Base-by-base conservation (phyloP, 23 tunicate species). In the Ciona savignyi region DNA sequence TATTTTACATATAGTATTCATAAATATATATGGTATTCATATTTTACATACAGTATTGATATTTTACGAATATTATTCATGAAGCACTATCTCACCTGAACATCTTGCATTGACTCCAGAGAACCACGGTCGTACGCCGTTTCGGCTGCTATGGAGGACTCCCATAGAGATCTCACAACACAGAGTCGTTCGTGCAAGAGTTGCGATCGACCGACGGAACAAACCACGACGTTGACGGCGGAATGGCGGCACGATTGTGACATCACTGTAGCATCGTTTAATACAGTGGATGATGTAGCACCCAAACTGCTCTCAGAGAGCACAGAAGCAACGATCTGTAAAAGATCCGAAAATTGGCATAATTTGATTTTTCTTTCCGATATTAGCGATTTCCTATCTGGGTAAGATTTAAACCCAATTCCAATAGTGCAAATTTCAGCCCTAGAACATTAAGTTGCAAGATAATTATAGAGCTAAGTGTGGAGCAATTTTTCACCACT, bases 121-220 rank as follows among this genome's bases (percentile, higher is more conserved):
- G 73, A 73, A 27, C 34, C 77, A 33, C 80, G 49, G 34, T 88
- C 95, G 42, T 76, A 77, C 9, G 71, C 34, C 28, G 77, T 88
- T 66, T 88, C 95, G 3, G 95, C 95, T 60, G 69, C 24, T 21
- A 88, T 77, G 48, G 79, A 78, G 6, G 87, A 83, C 25, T 76
- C 77, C 95, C 95, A 88, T 48, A 88, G 68, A 4, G 32, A 25
- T 62, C 35, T 77, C 63, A 88, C 25, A 24, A 88, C 30, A 34
- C 70, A 30, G 32, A 88, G 71, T 35, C 87, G 62, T 62, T 88
- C 83, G 24, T 77, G 75, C 25, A 77, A 23, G 6, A 73, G 35
- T 34, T 70, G 82, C 24, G 66, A 60, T 51, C 87, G 78, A 2
- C 87, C 95, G 25, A 77, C 33, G 51, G 79, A 71, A 67, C 79